Conservation (phyloP, 1,140 invertebrate species). For the Odontomachus brunneus region DNA sequence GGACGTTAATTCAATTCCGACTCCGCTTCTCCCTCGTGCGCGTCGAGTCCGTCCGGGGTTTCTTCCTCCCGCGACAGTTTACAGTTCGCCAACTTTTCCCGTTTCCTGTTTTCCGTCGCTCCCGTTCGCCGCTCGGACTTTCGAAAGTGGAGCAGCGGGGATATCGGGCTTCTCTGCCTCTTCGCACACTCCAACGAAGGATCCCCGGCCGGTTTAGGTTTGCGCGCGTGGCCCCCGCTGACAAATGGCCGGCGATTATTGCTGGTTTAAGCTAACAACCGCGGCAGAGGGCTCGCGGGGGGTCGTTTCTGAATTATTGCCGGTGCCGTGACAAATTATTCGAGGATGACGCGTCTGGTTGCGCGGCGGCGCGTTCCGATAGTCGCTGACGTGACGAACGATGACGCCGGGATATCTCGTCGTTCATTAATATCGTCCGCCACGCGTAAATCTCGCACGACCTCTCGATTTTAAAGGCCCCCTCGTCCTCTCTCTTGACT, state of each 20-base stretch:
- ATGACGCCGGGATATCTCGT: conserved; percentile 59
- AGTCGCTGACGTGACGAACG: conserved; percentile 62
- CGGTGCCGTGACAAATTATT: conserved; percentile 67
- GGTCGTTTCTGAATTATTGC: conserved; percentile 62
- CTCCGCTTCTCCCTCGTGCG: neutral
- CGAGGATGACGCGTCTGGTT: conserved; percentile 64
- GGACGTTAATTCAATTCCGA: conserved; percentile 54
- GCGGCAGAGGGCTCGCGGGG: conserved; percentile 9
- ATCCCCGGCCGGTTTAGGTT: conserved; percentile 12
- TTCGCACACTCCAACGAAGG: conserved; percentile 10
- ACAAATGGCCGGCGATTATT: conserved; percentile 68
- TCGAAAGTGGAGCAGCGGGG: conserved; percentile 43
- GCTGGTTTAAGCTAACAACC: conserved; percentile 39
- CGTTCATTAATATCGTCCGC: conserved; percentile 60
- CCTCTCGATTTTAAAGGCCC: neutral
- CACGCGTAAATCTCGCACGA: conserved; percentile 20
- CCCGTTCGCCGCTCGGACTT: conserved; percentile 6
- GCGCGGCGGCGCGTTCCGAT: conserved; percentile 55
- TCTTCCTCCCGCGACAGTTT: conserved; percentile 57
- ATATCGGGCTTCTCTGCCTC: conserved; percentile 26
- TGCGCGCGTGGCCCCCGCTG: conserved; percentile 25
- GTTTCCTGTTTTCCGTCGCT: conserved; percentile 30
- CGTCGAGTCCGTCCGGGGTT: conserved; percentile 40
- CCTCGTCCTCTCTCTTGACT: neutral
- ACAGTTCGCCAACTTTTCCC: conserved; percentile 53